Percentiles rank a stretch among this genome's conserved stretches.
Evolutionary conservation across 2,888 invertebrate genomes (phyloP).

Genomic region (Horisme vitalbata): DNA sequence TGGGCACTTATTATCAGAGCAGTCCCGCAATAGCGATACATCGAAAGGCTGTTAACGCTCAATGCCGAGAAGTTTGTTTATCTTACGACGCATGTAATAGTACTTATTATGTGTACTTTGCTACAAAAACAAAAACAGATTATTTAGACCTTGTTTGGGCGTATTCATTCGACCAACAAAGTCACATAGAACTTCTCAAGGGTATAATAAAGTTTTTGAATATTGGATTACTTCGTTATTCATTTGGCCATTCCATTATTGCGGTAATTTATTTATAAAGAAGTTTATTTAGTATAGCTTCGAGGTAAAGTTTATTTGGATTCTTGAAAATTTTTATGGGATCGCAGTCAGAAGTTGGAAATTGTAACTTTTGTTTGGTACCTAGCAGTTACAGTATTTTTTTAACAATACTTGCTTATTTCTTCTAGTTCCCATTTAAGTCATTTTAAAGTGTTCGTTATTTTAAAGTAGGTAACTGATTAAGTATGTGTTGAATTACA

Average conservation of each 20-base stretch:
- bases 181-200: constrained; percentile 24
- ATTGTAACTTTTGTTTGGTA: too few relatives aligned
- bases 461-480: constrained; percentile 42
- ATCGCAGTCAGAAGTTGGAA: too few relatives aligned
- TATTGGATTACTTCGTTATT: constrained; percentile 23
- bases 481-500: constrained; percentile 78
- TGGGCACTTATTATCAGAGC: constrained; percentile 32
- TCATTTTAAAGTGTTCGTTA: too few relatives aligned
- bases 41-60: constrained; percentile 35
- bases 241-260: constrained; percentile 6
- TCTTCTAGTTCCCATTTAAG: too few relatives aligned
- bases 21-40: constrained; percentile 22
- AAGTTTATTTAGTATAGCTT: constrained; percentile 1
- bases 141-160: constrained; percentile 12
- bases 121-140: constrained; percentile 12
- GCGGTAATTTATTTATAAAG: constrained; percentile 3
- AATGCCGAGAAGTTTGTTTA: constrained; percentile 34
- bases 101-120: neutral
- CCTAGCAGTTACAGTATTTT: too few relatives aligned
- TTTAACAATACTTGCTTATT: too few relatives aligned
- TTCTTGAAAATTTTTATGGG: constrained; percentile 1
- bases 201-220: constrained; percentile 18
- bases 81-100: constrained; percentile 8
- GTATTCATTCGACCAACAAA: constrained; percentile 19
- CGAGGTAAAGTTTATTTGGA: constrained; percentile 1